Evolutionary conservation across 2,888 invertebrate species (phyloP).

Genomic region (Drosophila vallismaia): DNA sequence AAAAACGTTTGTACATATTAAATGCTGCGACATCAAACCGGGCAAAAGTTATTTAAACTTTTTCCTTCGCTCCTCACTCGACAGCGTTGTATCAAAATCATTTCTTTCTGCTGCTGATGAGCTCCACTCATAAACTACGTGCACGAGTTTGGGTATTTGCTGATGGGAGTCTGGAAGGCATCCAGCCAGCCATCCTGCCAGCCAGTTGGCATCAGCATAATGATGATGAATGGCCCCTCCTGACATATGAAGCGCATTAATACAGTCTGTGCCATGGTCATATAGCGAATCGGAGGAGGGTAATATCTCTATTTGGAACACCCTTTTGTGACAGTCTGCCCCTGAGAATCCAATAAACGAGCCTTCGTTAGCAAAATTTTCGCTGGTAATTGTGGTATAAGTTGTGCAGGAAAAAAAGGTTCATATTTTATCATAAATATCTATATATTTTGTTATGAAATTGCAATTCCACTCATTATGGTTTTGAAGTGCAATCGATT

Average conservation of each 20-base stretch:
- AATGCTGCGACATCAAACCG: conserved; percentile 44
- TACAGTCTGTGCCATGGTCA: conserved; percentile 38
- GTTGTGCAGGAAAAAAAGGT: neutral
- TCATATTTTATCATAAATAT: neutral
- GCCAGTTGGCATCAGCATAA: conserved; percentile 50
- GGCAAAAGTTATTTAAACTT: conserved; percentile 50
- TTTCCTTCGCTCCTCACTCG: conserved; percentile 22
- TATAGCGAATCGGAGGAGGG: neutral
- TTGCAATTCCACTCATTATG: neutral
- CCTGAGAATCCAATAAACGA: conserved; percentile 21
- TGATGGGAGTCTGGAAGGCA: conserved; percentile 18
- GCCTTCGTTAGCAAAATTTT: conserved; percentile 19
- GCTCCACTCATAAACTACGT: conserved; percentile 45
- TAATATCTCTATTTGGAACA: conserved; percentile 1
- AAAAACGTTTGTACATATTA: conserved; percentile 48
- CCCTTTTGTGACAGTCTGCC: conserved; percentile 16
- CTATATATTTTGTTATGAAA: neutral
- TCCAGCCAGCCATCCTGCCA: conserved; percentile 7
- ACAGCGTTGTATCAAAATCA: conserved; percentile 29
- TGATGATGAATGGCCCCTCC: conserved; percentile 51
- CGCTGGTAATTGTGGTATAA: neutral
- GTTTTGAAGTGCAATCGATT: neutral
- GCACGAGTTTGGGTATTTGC: conserved; percentile 5
- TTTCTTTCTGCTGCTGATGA: conserved; percentile 46
- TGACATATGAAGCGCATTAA: conserved; percentile 50